Evolutionary conservation across 2,797 vertebrate genomes (phyloP).

Genomic region (Arctocebus calabarensis): DNA sequence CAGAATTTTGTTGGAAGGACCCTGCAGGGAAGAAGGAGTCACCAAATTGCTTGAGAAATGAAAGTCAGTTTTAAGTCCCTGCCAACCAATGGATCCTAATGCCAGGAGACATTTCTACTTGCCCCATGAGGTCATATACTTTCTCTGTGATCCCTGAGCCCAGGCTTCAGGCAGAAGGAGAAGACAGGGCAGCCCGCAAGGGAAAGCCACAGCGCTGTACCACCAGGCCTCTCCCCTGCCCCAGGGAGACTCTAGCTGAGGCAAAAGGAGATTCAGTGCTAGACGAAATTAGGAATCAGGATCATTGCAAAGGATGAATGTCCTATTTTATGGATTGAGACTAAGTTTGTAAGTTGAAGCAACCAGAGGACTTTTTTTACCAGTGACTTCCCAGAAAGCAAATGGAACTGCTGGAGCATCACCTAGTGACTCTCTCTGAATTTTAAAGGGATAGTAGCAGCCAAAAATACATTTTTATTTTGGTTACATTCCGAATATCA

Average conservation of each 20-base stretch:
- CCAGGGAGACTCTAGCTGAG: neutral
- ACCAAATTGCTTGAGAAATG: neutral
- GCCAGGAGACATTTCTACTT: neutral
- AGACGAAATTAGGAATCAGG: neutral
- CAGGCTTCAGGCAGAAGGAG: neutral
- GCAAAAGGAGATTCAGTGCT: neutral
- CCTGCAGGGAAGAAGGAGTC: neutral
- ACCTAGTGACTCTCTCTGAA: neutral
- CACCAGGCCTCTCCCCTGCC: neutral
- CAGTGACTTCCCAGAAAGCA: neutral
- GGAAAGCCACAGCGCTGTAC: neutral
- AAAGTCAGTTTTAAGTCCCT: neutral
- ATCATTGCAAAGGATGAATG: neutral
- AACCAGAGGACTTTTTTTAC: neutral
- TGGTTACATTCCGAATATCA: neutral
- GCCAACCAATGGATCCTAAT: neutral
- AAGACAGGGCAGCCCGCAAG: neutral
- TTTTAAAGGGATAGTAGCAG: neutral
- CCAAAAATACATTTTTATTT: conserved; percentile 30
- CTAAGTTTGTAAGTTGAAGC: neutral
- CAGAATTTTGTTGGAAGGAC: neutral
- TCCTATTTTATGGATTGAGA: neutral
- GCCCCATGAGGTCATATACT: neutral
- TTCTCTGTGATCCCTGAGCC: neutral
- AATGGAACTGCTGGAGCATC: neutral